Percentiles rank a stretch among this genome's conserved stretches.
Evolutionary conservation across 2,888 invertebrate species (phyloP).

Genomic region (Synanthedon vespiformis): DNA sequence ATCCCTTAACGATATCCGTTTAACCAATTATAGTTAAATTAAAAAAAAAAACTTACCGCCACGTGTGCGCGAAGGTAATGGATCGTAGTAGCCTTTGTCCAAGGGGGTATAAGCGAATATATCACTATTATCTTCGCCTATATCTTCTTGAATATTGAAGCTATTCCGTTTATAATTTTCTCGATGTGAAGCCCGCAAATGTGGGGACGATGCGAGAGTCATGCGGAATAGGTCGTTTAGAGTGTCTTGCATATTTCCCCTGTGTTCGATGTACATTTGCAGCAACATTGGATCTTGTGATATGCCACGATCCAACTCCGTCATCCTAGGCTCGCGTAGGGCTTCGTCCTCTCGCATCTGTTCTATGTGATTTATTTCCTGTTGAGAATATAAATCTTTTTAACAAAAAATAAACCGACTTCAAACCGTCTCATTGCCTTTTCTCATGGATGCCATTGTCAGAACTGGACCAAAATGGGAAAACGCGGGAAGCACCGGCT

Average conservation of each 20-base stretch:
- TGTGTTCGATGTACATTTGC: background rate
- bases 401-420: no score
- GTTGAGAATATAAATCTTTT: no score
- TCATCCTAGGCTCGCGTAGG: conserved; percentile 11
- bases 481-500: no score
- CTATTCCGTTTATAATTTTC: background rate
- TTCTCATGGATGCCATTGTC: no score
- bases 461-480: no score
- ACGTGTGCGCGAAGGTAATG: background rate
- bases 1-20: no score
- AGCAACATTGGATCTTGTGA: conserved; percentile 7
- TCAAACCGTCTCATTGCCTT: no score
- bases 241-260: background rate
- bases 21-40: no score
- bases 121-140: conserved; percentile 7
- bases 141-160: background rate
- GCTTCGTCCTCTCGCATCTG: conserved; percentile 21
- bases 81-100: conserved; percentile 31
- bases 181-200: background rate
- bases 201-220: background rate
- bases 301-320: conserved; percentile 20
- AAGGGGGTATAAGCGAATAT: conserved; percentile 34
- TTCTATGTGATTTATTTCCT: conserved; percentile 41
- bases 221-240: background rate
- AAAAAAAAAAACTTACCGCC: no score